Base-by-base conservation (phyloP, 2,113 vertebrate species). In the Cyprinodon tularosa region DNA sequence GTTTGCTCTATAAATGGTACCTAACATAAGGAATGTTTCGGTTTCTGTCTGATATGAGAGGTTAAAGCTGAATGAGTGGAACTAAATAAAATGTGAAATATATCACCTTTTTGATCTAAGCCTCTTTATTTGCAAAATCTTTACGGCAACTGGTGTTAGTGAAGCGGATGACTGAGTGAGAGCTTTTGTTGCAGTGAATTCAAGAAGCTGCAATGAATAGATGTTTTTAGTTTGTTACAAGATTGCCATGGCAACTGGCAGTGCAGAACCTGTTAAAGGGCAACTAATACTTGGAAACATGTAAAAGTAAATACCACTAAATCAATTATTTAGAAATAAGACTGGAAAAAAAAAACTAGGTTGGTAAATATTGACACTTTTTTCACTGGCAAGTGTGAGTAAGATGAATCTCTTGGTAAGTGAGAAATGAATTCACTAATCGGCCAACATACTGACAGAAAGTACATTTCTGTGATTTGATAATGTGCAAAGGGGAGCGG, bases 81-180 rank as follows among this genome's bases (percentile, higher is more conserved):
- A 84, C 70, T 78, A 84, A 94, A 94, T 94, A 94, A 93, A 93
- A 94, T 92, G 88, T 93, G 90, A 93, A 91, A 85, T 90, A 83
- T 91, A 78, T 72, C 75, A 89, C 45, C 37, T n/a, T 64, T 68
- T 61, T 62, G n/a, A 5, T 22, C 50, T 61, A 66, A 36, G 45
- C 38, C 37, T 69, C 14, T 77, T 85, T 53, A n/a, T n/a, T 78
- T 39, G 22, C 53, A 62, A n/a, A 71, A 48, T 79, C 39, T 61
- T n/a, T 20, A 0, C 8, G 4, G 36, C 3, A 13, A 42, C 6
- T 17, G 8, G 63, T 15, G 29, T 29, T 29, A 29, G n/a, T 57
- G 44, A 10, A 11, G 5, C 17, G 50, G 42, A 6, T 6, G 9
- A 9, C 7, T 57, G 50, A 20, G 20, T 9, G 50, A 8, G n/a